phyloP scores from a whole-genome alignment of 53 echinoderm and acorn worm species.

The Temnopleurus reevesii region DNA sequence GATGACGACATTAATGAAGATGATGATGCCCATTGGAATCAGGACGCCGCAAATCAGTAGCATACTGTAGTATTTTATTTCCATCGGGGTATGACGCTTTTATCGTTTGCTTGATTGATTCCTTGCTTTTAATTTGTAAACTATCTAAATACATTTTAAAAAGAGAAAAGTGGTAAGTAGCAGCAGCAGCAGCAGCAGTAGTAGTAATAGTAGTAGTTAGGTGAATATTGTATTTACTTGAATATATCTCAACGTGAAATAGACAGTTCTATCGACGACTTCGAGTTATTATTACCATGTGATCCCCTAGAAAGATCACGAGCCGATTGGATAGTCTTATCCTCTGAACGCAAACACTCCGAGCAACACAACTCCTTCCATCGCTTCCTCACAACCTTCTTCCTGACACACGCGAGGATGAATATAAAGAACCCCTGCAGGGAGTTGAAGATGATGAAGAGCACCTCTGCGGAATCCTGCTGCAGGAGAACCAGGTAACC shows the following conservation, averaged over 20 bases:
- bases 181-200: too few relatives aligned
- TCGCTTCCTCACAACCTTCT: not conserved
- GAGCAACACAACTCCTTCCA: not conserved
- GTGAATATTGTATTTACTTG: too few relatives aligned
- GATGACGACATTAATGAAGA: not conserved
- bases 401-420: not conserved
- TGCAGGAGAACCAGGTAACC: slow-evolving; percentile 31
- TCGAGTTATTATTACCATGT: not conserved
- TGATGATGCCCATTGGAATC: not conserved
- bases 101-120: too few relatives aligned
- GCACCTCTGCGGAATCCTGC: not conserved
- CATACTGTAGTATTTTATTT: too few relatives aligned
- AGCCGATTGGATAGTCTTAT: not conserved
- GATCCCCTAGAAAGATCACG: not conserved
- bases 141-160: too few relatives aligned
- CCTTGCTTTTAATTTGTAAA: too few relatives aligned
- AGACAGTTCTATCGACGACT: not conserved
- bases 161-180: too few relatives aligned
- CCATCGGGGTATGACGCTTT: too few relatives aligned
- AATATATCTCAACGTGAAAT: not conserved
- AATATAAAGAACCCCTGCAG: slow-evolving; percentile 27
- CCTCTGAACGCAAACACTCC: not conserved
- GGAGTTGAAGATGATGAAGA: slow-evolving; percentile 39
- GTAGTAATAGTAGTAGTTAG: too few relatives aligned
- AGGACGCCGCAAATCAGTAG: slow-evolving; percentile 8